Base-by-base conservation (phyloP, 2,888 invertebrate genomes). In the Drosophila villosipedis region DNA sequence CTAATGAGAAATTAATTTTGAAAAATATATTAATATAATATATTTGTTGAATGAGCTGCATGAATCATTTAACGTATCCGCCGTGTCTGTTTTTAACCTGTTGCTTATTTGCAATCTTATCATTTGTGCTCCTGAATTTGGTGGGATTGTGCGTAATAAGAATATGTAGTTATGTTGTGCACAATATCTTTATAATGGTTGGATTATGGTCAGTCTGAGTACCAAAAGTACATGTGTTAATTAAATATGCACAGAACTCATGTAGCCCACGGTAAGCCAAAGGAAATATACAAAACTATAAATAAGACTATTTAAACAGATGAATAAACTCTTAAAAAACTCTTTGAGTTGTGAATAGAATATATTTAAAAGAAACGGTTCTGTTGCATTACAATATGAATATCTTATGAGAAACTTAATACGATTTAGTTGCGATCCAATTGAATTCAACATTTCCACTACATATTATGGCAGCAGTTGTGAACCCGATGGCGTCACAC, bases 401-500 rank as follows among this genome's bases (percentile, higher is more conserved):
- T 22, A 22, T 7, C 14, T 22, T 22, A 14, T 47, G 14, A 7
- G 2, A 41, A 41, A 22, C n/a, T 22, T 2, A 12, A 22, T 12
- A 2, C 10, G 41, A 12, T 12, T 41, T n/a, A 43, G 22, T 43
- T 12, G 12, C 43, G 22, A 43, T 22, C 1, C 12, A 43, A 12
- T 43, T 43, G 2, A 43, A 22, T 12, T 12, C 12, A 2, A 22
- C 12, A 22, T 47, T 9, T 1, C 16, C 28, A 16, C 9, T 4
- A 47, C 16, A 16, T 25, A 47, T 47, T 47, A 25, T 16, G 9
- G 25, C 4, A 47, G 25, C 25, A 16, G 16, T 49, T 52, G 22
- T 52, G 16, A 61, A 39, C 28, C 22, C 28, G 47, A 74, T 70
- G 61, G 62, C 73, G 69, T 78, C 67, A 68, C 55, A 54, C 30